These are phyloP conservation scores for Sebastes hubbsi DNA, from an alignment of 2,797 vertebrate genomes.

Conservation along the genomic window DNA sequence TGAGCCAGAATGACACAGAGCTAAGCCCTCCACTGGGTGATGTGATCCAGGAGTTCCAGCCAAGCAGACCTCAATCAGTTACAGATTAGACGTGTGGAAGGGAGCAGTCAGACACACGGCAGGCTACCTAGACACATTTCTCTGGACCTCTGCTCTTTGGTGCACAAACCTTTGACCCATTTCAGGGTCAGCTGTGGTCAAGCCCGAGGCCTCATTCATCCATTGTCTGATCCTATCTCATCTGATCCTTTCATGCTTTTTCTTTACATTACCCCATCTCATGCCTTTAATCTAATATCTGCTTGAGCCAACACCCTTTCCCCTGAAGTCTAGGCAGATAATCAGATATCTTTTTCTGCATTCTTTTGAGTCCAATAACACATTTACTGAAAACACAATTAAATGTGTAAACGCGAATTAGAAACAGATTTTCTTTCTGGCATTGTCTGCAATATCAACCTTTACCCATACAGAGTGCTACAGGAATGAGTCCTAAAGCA, in stretches of 20 bases:
- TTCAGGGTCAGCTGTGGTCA: conserved; percentile 36
- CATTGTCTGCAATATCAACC: background rate
- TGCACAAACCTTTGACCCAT: conserved; percentile 45
- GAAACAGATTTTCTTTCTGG: background rate
- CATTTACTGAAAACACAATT: background rate
- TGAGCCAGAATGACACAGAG: conserved; percentile 13
- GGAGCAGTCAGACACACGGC: conserved; percentile 43
- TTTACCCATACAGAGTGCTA: too few relatives aligned
- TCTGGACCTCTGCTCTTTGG: conserved; percentile 40
- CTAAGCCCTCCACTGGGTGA: conserved; percentile 40
- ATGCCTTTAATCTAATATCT: background rate
- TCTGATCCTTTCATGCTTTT: conserved; percentile 27
- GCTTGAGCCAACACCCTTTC: background rate
- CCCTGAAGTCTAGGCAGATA: background rate
- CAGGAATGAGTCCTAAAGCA: too few relatives aligned
- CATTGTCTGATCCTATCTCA: conserved; percentile 56
- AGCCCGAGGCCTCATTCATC: conserved; percentile 21
- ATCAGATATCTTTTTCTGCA: background rate
- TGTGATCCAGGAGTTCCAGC: conserved; percentile 53
- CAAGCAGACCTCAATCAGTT: conserved; percentile 43
- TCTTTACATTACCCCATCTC: conserved; percentile 14
- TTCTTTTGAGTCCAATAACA: background rate
- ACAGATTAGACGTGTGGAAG: conserved; percentile 53
- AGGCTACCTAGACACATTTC: conserved; percentile 43
- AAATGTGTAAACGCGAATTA: background rate